Percentiles rank a stretch among this genome's conserved stretches.
These are phyloP conservation scores for Bubo scandiacus DNA, from an alignment of 2,113 vertebrate genomes.

Conservation along the genomic window DNA sequence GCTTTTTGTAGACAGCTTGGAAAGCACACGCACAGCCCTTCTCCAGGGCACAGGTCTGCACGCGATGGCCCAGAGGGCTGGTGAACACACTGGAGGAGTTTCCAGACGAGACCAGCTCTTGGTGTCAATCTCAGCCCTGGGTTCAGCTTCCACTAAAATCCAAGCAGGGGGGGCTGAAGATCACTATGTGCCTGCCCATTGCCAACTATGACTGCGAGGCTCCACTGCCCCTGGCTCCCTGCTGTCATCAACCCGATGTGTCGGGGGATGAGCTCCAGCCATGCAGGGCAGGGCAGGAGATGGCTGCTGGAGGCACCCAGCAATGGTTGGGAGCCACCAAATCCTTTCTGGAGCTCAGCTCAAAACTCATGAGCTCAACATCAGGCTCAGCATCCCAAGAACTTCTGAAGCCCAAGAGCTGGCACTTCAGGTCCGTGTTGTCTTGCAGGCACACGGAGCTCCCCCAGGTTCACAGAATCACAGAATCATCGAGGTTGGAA, in stretches of 20 bases:
- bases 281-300: neutral
- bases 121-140: neutral
- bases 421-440: rapidly evolving
- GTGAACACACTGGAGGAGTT: neutral
- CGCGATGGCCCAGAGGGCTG: neutral
- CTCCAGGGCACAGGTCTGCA: neutral
- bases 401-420: neutral
- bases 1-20: neutral
- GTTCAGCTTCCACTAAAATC: neutral
- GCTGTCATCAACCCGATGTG: neutral
- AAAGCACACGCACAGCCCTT: neutral
- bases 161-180: neutral
- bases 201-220: neutral
- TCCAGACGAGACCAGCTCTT: neutral
- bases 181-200: neutral
- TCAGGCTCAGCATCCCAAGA: neutral
- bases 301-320: neutral
- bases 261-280: neutral
- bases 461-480: too few relatives aligned
- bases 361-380: neutral
- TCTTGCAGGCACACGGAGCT: neutral
- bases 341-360: neutral
- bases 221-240: neutral
- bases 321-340: neutral
- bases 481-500: too few relatives aligned